phyloP scores from a whole-genome alignment of 2,888 invertebrate genomes.

The Monoplex corrugatus region DNA sequence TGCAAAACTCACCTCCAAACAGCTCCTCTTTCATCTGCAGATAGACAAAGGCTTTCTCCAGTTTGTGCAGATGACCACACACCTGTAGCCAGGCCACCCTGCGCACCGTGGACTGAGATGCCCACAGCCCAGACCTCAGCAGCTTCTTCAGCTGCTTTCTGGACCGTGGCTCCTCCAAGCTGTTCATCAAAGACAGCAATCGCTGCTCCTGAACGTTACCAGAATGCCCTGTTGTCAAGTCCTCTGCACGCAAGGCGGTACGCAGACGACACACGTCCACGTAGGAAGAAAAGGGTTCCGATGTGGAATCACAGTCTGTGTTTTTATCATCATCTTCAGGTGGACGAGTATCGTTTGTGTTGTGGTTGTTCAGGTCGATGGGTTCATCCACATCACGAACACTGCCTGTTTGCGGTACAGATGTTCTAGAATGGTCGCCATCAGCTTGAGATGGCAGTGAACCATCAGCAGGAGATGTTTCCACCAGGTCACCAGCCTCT shows the following conservation, averaged over 20 bases:
- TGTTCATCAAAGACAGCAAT: slow-evolving; percentile 56
- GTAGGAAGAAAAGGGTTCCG: slow-evolving; percentile 43
- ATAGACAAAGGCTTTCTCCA: slow-evolving; percentile 51
- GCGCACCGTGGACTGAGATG: background rate
- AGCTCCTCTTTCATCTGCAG: slow-evolving; percentile 76
- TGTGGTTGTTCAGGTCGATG: background rate
- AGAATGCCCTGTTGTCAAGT: background rate
- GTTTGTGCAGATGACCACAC: slow-evolving; percentile 38
- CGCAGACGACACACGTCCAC: slow-evolving; percentile 42
- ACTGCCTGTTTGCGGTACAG: background rate
- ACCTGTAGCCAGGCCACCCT: slow-evolving; percentile 31
- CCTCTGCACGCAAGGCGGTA: background rate
- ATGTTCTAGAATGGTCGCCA: background rate
- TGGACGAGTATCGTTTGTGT: background rate
- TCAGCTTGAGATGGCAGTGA: background rate
- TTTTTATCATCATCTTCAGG: background rate
- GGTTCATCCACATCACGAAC: background rate
- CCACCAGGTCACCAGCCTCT: background rate
- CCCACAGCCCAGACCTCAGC: slow-evolving; percentile 37
- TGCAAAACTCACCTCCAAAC: slow-evolving; percentile 44
- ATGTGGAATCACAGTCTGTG: background rate
- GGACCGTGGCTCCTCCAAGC: slow-evolving; percentile 43
- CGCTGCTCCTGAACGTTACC: slow-evolving; percentile 38
- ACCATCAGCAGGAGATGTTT: background rate
- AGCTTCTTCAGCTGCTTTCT: slow-evolving; percentile 45